Evolutionary conservation across 1,140 invertebrate species (phyloP).

Genomic region (Bombus breviceps): DNA sequence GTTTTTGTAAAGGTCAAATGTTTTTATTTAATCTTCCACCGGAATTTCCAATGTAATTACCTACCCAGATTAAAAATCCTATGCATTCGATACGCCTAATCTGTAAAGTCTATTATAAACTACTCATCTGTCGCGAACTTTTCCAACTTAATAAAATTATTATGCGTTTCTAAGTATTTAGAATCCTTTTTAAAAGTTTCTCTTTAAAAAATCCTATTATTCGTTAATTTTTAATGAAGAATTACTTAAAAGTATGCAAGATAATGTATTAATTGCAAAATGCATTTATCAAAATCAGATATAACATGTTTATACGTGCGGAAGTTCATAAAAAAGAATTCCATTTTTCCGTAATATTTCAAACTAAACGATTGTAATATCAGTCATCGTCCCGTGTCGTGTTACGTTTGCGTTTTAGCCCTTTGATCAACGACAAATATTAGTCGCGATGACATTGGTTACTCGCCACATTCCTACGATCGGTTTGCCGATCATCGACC

Average conservation of each 20-base stretch:
- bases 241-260: background rate
- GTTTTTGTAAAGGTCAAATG: slow-evolving; percentile 29
- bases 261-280: too few relatives aligned
- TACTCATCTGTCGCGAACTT: too few relatives aligned
- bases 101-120: background rate
- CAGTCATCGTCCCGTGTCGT: background rate
- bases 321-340: background rate
- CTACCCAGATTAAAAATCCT: background rate
- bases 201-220: too few relatives aligned
- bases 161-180: background rate
- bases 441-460: background rate
- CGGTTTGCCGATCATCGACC: slow-evolving; percentile 54
- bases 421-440: background rate
- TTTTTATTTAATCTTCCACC: background rate
- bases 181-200: background rate
- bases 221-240: background rate
- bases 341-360: too few relatives aligned
- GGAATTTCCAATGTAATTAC: background rate
- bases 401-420: background rate
- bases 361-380: background rate
- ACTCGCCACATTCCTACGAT: background rate
- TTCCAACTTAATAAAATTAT: background rate
- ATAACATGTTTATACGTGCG: background rate
- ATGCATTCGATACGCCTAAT: background rate
- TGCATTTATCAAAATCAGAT: too few relatives aligned